phyloP scores from a whole-genome alignment of 37 sponge, comb jelly and placozoan genomes.

The Ephydatia muelleri region DNA sequence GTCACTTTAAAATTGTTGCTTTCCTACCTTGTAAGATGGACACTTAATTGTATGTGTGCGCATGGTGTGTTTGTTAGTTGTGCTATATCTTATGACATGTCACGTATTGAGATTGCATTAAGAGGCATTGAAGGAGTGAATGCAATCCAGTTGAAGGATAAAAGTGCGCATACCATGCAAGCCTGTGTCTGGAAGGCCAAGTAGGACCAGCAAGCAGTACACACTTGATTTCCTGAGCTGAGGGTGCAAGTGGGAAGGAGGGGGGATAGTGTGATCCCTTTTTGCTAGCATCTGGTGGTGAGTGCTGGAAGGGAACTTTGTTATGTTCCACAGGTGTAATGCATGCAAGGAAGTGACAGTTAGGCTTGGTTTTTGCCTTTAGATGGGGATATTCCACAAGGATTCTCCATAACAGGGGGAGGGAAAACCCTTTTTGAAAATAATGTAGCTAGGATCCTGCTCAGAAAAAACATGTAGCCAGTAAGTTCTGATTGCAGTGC shows the following conservation, averaged over 20 bases:
- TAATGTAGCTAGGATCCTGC: not conserved
- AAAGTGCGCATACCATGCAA: too few species aligned
- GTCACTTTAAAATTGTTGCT: too few species aligned
- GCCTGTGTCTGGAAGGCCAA: not conserved
- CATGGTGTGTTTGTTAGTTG: too few species aligned
- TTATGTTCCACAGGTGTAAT: not conserved
- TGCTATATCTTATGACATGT: too few species aligned
- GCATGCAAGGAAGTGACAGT: conserved; percentile 1
- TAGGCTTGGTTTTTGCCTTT: not conserved
- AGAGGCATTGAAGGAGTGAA: too few species aligned
- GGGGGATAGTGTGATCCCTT: not conserved
- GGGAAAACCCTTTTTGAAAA: not conserved
- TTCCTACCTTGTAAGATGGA: too few species aligned
- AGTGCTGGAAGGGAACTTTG: not conserved
- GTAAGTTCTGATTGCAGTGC: too few species aligned
- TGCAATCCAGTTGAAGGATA: too few species aligned
- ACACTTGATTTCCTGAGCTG: not conserved
- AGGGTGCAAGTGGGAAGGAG: conserved; percentile 1
- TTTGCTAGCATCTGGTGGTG: conserved; percentile 1
- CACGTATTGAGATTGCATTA: too few species aligned
- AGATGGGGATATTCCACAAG: not conserved
- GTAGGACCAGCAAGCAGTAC: not conserved
- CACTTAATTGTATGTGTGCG: too few species aligned
- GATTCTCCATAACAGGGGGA: too few species aligned
- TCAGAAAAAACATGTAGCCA: not conserved